phyloP scores from a whole-genome alignment of 2,888 invertebrate genomes.

The Eurytoma adleriae region DNA sequence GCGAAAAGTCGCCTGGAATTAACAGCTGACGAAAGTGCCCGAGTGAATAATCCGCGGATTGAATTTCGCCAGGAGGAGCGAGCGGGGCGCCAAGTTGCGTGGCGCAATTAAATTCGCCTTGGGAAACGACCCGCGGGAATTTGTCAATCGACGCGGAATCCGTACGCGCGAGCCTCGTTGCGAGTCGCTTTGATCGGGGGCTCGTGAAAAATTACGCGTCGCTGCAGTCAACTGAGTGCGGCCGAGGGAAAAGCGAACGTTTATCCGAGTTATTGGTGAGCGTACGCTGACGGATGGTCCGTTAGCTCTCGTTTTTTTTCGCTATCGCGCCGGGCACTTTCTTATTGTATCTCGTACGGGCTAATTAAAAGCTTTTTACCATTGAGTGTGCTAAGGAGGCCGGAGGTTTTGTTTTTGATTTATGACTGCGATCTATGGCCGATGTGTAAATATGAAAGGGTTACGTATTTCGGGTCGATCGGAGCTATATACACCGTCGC shows the following conservation, averaged over 20 bases:
- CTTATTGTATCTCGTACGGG: too few relatives aligned
- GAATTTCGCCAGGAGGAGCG: slow-evolving; percentile 5
- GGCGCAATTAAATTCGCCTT: slow-evolving; percentile 32
- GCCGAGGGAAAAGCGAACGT: too few relatives aligned
- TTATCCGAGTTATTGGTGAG: too few relatives aligned
- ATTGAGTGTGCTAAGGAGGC: background rate
- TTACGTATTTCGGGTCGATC: slow-evolving; percentile 9
- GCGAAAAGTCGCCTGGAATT: too few relatives aligned
- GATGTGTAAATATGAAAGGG: background rate
- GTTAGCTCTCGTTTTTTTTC: too few relatives aligned
- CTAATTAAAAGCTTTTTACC: background rate
- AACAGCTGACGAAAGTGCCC: background rate
- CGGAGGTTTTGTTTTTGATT: slow-evolving; percentile 16
- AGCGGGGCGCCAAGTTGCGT: too few relatives aligned
- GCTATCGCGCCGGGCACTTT: too few relatives aligned
- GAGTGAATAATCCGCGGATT: slow-evolving; percentile 2
- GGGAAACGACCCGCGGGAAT: slow-evolving; percentile 12
- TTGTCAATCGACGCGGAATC: slow-evolving; percentile 19
- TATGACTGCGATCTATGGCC: background rate
- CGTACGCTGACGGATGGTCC: too few relatives aligned
- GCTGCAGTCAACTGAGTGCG: too few relatives aligned
- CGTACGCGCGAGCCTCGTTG: too few relatives aligned
- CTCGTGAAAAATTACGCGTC: too few relatives aligned
- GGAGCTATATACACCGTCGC: background rate
- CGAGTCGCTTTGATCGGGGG: too few relatives aligned